phyloP scores from a whole-genome alignment of 2,113 vertebrate genomes.

The Odontophorus gujanensis region DNA sequence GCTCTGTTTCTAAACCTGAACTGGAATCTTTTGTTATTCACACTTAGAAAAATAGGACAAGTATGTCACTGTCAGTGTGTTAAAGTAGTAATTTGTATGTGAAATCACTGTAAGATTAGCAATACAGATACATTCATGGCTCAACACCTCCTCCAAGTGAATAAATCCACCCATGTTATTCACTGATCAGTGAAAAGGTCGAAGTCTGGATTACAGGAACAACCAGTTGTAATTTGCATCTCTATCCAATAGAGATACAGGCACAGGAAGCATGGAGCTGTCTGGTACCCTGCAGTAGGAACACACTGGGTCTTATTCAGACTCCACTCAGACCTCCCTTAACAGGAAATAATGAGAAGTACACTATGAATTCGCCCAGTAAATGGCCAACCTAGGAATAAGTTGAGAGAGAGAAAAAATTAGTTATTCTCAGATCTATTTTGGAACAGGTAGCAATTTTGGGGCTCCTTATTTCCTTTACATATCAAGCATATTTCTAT shows the following conservation, averaged over 20 bases:
- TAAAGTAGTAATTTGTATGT: neutral
- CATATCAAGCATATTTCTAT: neutral
- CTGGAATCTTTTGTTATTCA: neutral
- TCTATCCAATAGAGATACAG: neutral
- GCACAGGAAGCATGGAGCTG: neutral
- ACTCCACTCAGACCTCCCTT: neutral
- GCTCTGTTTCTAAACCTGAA: neutral
- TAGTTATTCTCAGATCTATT: neutral
- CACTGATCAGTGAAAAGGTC: neutral
- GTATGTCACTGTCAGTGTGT: neutral
- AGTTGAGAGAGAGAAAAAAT: neutral
- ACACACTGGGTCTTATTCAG: neutral
- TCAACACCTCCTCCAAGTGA: neutral
- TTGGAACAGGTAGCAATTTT: neutral
- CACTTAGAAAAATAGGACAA: neutral
- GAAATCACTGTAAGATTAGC: neutral
- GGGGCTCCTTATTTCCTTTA: constrained; percentile 7
- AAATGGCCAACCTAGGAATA: neutral
- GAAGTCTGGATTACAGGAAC: neutral
- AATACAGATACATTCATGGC: neutral
- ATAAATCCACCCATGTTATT: neutral
- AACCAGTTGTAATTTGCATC: neutral
- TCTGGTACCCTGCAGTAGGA: neutral
- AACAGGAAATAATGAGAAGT: neutral
- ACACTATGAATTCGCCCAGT: neutral